Evolutionary conservation across 1,140 invertebrate genomes (phyloP), one percentile per base, ranked within the genome.

Genomic region (Drosophila pseudoobscura): DNA sequence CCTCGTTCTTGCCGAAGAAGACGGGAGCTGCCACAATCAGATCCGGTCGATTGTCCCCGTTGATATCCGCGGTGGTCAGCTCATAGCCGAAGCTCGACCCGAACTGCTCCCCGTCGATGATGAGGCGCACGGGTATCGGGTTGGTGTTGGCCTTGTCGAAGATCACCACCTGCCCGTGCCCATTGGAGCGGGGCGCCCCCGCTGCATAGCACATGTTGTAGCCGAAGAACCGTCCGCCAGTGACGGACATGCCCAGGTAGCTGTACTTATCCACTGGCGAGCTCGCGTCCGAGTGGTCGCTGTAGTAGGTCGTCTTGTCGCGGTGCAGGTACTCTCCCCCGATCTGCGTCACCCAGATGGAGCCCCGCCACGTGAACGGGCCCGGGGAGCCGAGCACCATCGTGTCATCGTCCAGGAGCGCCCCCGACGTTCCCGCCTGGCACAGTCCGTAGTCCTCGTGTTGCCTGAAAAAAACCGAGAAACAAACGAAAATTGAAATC

Each of bases 381-480:
- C 97, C 97, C 2, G 97, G 97, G 13, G 96, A 94, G 7, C 97
- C 97, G 65, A 98, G 93, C 1, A 98, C 91, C 20, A 96, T 94
- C 15, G 95, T 95, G 84, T 97, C 95, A 76, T 97, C 96, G 24
- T 95, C 93, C 9, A 97, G 92, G 22, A 97, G 92, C 1, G 95
- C 93, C 64, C 95, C 96, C 84, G 97, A 98, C 0, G 96, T 98
- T 7, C 98, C 98, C 44, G 96, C 97, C 93, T 99, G 98, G 92
- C 98, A 99, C 88, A 95, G 97, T 1, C 97, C 97, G 91, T 95
- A 98, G 89, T 97, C 95, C 92, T 97, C 95, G 84, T 98, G 96
- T 73, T 85, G 77, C 31, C 89, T 91, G 66, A 26, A 26, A 26
- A 26, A 24, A 26, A 26, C 1, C 3, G 24, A 15, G 7, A 6